These are phyloP conservation scores for Chloroceryle inda DNA, from an alignment of 2,797 vertebrate genomes.

Conservation along the genomic window DNA sequence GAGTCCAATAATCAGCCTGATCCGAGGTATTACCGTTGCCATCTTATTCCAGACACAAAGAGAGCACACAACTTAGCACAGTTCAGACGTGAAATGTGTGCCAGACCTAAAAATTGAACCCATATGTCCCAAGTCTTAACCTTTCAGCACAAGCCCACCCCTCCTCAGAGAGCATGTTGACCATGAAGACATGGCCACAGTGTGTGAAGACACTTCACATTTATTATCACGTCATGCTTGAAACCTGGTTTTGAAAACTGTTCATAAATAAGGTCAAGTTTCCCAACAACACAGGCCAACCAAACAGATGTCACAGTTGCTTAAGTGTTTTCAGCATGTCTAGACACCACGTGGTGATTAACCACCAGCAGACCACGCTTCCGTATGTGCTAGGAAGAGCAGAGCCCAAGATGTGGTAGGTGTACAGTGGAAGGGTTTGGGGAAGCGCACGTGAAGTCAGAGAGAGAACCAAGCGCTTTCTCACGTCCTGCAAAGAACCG, in stretches of 20 bases:
- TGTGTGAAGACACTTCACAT: not conserved
- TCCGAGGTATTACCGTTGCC: not conserved
- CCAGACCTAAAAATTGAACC: conserved; percentile 31
- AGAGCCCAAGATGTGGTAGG: conserved; percentile 6
- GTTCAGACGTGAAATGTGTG: not conserved
- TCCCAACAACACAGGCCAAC: not conserved
- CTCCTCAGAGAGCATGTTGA: not conserved
- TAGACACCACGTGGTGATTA: conserved; percentile 60
- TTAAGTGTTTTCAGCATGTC: conserved; percentile 54
- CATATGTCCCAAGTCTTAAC: not conserved
- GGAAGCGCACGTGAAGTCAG: not conserved
- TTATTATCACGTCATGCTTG: not conserved
- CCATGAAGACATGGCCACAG: not conserved
- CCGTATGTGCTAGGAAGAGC: not conserved
- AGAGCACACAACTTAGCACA: not conserved
- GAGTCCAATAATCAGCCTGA: not conserved
- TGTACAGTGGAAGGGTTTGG: not conserved
- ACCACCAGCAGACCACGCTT: not conserved
- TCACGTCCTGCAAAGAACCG: not conserved
- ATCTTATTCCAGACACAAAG: conserved; percentile 23
- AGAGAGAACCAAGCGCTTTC: not conserved
- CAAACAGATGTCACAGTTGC: conserved; percentile 53
- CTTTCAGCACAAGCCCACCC: not conserved
- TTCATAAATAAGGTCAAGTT: conserved; percentile 20
- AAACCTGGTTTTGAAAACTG: conserved; percentile 38